Percentiles rank a stretch among this genome's conserved stretches.
Conservation (phyloP, 1,140 invertebrate genomes). For the Paralvinella palmiformis region DNA sequence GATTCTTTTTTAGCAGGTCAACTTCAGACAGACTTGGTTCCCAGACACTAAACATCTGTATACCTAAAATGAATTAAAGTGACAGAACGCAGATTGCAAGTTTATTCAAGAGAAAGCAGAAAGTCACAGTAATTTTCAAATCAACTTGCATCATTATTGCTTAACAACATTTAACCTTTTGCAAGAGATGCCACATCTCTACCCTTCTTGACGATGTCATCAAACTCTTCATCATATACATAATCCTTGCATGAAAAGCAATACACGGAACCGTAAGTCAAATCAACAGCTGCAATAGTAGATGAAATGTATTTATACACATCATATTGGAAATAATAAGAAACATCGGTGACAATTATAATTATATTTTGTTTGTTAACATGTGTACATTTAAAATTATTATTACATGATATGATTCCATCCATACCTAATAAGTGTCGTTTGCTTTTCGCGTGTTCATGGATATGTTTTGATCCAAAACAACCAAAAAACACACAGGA, state of each 20-base stretch:
- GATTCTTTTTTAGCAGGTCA: conserved; percentile 62
- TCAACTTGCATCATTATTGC: background rate
- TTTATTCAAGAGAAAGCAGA: background rate
- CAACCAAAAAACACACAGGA: conserved; percentile 90
- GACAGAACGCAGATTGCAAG: background rate
- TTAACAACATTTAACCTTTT: background rate
- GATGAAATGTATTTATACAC: background rate
- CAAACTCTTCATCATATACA: conserved; percentile 72
- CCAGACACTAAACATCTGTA: conserved; percentile 70
- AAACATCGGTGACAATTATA: background rate
- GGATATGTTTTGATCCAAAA: conserved; percentile 70
- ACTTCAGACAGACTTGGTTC: conserved; percentile 70
- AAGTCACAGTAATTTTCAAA: background rate
- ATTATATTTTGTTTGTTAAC: background rate
- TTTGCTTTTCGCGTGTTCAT: conserved; percentile 72
- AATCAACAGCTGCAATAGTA: conserved; percentile 62
- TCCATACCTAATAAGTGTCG: conserved; percentile 68
- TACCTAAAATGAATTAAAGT: conserved; percentile 38
- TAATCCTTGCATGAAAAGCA: conserved; percentile 89
- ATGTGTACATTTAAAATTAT: background rate
- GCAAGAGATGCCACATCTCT: background rate
- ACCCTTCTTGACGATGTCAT: conserved; percentile 51
- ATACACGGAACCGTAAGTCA: conserved; percentile 82
- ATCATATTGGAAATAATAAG: background rate
- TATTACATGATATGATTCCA: background rate